These are phyloP conservation scores for Carcina quercana DNA, from an alignment of 2,888 invertebrate genomes.

Conservation along the genomic window DNA sequence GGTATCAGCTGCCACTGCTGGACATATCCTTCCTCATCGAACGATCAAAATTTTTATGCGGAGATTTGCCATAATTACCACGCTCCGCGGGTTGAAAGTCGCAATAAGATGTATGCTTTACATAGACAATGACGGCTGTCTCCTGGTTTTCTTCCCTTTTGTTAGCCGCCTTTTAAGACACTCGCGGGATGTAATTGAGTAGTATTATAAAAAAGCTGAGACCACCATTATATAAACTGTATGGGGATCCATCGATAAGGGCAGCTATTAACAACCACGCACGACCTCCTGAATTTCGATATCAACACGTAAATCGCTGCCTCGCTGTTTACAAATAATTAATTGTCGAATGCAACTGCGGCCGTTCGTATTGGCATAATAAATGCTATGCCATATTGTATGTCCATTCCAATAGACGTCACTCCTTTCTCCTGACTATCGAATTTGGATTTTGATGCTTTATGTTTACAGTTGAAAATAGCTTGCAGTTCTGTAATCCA, in stretches of 20 bases:
- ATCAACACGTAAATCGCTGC: constrained; percentile 30
- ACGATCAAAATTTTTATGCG: no score
- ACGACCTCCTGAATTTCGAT: constrained; percentile 35
- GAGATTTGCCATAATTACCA: no score
- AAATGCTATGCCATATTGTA: constrained; percentile 56
- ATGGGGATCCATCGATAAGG: constrained; percentile 20
- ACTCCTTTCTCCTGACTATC: constrained; percentile 12
- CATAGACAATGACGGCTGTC: no score
- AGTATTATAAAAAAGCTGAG: no score
- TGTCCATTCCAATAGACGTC: constrained; percentile 43
- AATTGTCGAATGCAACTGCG: constrained; percentile 66
- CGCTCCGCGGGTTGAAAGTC: no score
- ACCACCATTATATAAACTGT: no score
- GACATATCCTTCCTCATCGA: no score
- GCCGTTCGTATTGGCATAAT: constrained; percentile 62
- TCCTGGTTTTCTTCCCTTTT: no score
- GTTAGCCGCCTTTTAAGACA: no score
- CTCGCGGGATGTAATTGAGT: no score
- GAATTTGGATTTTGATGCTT: constrained; percentile 22
- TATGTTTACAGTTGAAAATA: constrained; percentile 19
- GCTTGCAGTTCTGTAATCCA: constrained; percentile 11
- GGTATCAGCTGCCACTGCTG: no score
- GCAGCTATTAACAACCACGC: constrained; percentile 47
- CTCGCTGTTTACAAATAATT: constrained; percentile 69
- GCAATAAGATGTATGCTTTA: no score